A percentile compares a stretch with the other conserved stretches of the same genome.
phyloP scores from a whole-genome alignment of 2,888 invertebrate genomes.

The Hymenopus coronatus region DNA sequence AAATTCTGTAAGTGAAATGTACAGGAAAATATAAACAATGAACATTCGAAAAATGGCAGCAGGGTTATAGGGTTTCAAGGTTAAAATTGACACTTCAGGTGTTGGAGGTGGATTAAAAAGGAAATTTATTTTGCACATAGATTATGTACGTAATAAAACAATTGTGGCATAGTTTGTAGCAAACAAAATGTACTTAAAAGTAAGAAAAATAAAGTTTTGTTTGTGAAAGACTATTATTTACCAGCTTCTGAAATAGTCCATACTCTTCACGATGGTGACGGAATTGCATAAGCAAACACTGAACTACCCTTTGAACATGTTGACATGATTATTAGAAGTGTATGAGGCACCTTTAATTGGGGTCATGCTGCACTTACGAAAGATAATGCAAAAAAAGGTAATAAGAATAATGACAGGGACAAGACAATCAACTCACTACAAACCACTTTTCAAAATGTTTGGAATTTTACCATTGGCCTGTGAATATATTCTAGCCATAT shows the following conservation, averaged over 20 bases:
- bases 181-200: neutral
- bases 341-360: too few relatives aligned
- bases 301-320: too few relatives aligned
- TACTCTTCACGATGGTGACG: neutral
- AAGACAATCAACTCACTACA: too few relatives aligned
- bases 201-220: neutral
- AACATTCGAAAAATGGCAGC: neutral
- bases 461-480: too few relatives aligned
- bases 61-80: neutral
- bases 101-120: neutral
- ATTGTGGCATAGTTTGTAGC: neutral
- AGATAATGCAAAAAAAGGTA: too few relatives aligned
- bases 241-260: neutral
- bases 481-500: too few relatives aligned
- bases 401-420: too few relatives aligned
- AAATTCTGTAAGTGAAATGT: too few relatives aligned
- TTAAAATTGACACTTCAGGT: conserved; percentile 15
- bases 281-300: neutral
- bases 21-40: too few relatives aligned
- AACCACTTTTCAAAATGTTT: too few relatives aligned
- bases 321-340: too few relatives aligned
- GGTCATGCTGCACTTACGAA: too few relatives aligned
- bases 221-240: neutral
- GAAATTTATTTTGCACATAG: conserved; percentile 15
- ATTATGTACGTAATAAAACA: neutral